Percentiles rank a stretch among this genome's conserved stretches.
Conservation (phyloP, 2,888 invertebrate species). For the Drosophila fulvimacula region DNA sequence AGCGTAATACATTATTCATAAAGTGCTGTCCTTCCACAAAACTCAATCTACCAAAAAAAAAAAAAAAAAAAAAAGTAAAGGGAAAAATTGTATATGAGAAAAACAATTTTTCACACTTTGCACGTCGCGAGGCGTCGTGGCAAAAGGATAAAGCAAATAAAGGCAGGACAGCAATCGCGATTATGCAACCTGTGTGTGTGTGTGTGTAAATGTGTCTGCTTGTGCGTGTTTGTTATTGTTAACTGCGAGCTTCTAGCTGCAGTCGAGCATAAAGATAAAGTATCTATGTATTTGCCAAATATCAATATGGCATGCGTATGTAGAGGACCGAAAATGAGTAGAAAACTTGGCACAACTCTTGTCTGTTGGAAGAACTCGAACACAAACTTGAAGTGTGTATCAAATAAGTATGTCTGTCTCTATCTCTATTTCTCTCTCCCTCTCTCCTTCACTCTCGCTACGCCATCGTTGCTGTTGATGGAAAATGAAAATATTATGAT, state of each 20-base stretch:
- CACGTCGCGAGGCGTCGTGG: slow-evolving; percentile 54
- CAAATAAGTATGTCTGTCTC: slow-evolving; percentile 1
- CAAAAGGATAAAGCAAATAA: slow-evolving; percentile 52
- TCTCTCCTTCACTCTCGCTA: not conserved
- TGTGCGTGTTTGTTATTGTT: slow-evolving; percentile 30
- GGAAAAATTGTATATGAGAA: slow-evolving; percentile 25
- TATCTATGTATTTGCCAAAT: slow-evolving; percentile 51
- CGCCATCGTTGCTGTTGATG: slow-evolving; percentile 30
- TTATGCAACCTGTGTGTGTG: slow-evolving; percentile 51
- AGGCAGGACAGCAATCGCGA: slow-evolving; percentile 43
- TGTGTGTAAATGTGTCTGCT: slow-evolving; percentile 9
- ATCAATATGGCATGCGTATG: slow-evolving; percentile 40
- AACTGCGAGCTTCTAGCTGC: slow-evolving; percentile 40
- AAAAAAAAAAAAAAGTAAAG: slow-evolving; percentile 5
- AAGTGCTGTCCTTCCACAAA: slow-evolving; percentile 42
- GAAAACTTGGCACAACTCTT: slow-evolving; percentile 25
- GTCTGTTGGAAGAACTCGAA: slow-evolving; percentile 16
- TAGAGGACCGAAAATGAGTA: slow-evolving; percentile 19
- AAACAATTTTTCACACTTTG: slow-evolving; percentile 76
- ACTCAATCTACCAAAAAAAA: slow-evolving; percentile 41
- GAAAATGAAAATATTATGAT: slow-evolving; percentile 44
- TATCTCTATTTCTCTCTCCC: not conserved
- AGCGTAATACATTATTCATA: slow-evolving; percentile 72
- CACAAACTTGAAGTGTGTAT: slow-evolving; percentile 20
- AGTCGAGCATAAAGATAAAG: slow-evolving; percentile 53